Conservation (phyloP, 30 jellyfish, hydroid and myxozoan genomes). For the Chrysaora quinquecirrha region DNA sequence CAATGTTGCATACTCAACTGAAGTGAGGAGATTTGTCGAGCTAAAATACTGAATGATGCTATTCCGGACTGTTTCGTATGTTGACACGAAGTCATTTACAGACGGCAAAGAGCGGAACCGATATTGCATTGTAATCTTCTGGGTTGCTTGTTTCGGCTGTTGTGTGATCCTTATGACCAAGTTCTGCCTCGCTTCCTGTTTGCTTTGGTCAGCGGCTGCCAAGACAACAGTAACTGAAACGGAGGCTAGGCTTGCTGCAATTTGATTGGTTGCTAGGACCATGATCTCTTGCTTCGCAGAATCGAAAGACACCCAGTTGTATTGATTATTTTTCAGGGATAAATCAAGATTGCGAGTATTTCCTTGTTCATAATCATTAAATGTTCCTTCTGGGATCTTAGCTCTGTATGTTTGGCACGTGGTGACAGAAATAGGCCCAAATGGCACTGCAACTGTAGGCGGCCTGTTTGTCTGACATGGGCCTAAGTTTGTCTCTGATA, state of each 20-base stretch:
- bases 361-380: constrained; percentile 86
- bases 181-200: constrained; percentile 37
- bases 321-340: constrained; percentile 14
- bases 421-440: constrained; percentile 72
- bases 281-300: constrained; percentile 58
- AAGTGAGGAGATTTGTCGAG: constrained; percentile 7
- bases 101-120: constrained; percentile 14
- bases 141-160: constrained; percentile 29
- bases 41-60: constrained; percentile 41
- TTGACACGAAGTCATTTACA: constrained; percentile 11
- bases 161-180: constrained; percentile 23
- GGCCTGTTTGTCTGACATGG: constrained; percentile 76
- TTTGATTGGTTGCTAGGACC: constrained; percentile 40
- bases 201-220: constrained; percentile 68
- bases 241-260: constrained; percentile 41
- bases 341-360: constrained; percentile 62
- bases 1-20: constrained; percentile 39
- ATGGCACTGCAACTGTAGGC: constrained; percentile 56
- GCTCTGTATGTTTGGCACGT: constrained; percentile 50
- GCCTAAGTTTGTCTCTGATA: constrained; percentile 52
- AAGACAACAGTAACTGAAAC: constrained; percentile 28
- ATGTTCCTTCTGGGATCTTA: constrained; percentile 73
- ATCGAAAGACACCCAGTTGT: constrained; percentile 75
- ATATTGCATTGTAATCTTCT: constrained; percentile 60
- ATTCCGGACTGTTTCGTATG: constrained; percentile 42